Evolutionary conservation across 1,140 invertebrate genomes (phyloP).

Genomic region (Scaptomyza pallida): DNA sequence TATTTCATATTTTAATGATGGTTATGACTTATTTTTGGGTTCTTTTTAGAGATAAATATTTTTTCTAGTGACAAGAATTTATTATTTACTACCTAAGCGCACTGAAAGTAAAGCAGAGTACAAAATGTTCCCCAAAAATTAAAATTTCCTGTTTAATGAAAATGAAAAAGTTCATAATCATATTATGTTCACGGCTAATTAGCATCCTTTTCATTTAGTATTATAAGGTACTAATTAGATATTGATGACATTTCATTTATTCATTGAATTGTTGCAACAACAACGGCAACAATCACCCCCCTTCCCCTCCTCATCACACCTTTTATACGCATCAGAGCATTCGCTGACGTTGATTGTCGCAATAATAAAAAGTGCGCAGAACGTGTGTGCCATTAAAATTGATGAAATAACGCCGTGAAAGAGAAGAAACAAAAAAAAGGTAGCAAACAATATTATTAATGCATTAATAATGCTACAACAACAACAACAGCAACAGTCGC

Average conservation of each 20-base stretch:
- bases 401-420: constrained; percentile 43
- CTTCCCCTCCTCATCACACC: too few species aligned
- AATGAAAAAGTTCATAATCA: neutral
- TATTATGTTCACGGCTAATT: neutral
- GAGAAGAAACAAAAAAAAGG: constrained; percentile 27
- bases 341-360: constrained; percentile 39
- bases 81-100: too few species aligned
- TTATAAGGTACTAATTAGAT: constrained; percentile 32
- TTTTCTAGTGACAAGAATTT: too few species aligned
- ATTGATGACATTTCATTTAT: constrained; percentile 54
- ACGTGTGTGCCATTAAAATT: constrained; percentile 47
- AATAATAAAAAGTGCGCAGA: constrained; percentile 49
- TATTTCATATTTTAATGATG: too few species aligned
- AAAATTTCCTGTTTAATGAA: neutral
- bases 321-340: constrained; percentile 8
- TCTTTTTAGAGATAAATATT: too few species aligned
- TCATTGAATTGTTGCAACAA: constrained; percentile 43
- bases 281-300: neutral
- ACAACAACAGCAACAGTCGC: constrained; percentile 1
- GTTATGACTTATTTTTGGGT: too few species aligned
- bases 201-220: neutral
- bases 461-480: constrained; percentile 66
- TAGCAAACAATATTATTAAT: constrained; percentile 57
- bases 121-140: too few species aligned
- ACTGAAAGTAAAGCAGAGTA: too few species aligned